phyloP scores from a whole-genome alignment of 2,888 invertebrate species.

The Limnephilus marmoratus region DNA sequence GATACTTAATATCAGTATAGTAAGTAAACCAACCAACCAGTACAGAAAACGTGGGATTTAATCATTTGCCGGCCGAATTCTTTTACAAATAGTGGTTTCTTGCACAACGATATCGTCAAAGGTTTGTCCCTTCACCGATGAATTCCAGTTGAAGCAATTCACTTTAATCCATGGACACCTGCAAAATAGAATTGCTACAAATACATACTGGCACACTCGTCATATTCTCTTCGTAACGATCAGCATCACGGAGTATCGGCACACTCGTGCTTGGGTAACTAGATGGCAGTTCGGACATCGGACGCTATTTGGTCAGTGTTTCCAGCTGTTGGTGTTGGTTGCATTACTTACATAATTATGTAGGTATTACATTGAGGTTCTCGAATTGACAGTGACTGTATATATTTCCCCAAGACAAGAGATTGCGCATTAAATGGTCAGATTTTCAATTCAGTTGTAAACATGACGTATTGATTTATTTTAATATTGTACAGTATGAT shows the following conservation, averaged over 20 bases:
- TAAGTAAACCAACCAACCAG: neutral
- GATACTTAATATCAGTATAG: too few relatives aligned
- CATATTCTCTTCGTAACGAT: too few relatives aligned
- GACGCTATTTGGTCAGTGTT: neutral
- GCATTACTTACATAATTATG: neutral
- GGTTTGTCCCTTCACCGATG: neutral
- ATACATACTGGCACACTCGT: too few relatives aligned
- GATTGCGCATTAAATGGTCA: neutral
- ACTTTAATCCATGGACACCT: neutral
- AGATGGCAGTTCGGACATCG: neutral
- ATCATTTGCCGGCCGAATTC: neutral
- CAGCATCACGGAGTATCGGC: too few relatives aligned
- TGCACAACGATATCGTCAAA: neutral
- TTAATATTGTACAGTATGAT: too few relatives aligned
- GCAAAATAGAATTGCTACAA: neutral
- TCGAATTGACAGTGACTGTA: too few relatives aligned
- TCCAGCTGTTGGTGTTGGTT: neutral
- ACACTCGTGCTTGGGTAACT: neutral
- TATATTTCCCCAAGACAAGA: neutral
- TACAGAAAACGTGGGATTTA: neutral
- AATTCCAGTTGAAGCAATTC: neutral
- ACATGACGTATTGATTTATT: neutral
- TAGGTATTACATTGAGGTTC: neutral
- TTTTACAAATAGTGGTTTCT: neutral
- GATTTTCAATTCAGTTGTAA: neutral